These are phyloP conservation scores for Glyptemys insculpta DNA, from an alignment of 2,797 vertebrate species.

Conservation along the genomic window DNA sequence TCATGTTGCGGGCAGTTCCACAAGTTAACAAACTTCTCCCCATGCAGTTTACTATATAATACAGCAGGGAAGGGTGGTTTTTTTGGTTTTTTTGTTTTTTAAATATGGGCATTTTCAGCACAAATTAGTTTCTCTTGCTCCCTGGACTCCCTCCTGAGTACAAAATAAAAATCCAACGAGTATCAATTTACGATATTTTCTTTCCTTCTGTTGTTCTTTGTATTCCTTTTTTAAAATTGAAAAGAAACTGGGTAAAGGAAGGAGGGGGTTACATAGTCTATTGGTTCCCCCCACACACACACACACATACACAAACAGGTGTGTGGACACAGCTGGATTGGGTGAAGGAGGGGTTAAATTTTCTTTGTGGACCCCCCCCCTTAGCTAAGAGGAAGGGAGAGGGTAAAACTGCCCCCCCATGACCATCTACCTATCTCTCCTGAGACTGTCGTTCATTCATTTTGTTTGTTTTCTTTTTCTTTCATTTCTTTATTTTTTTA, in stretches of 20 bases:
- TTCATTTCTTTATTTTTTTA: not conserved
- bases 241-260: not conserved
- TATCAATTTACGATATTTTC: not conserved
- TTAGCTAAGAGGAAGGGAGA: not conserved
- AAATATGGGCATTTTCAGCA: too few relatives aligned
- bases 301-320: not conserved
- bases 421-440: slow-evolving; percentile 45
- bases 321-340: slow-evolving; percentile 66
- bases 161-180: not conserved
- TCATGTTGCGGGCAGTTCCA: not conserved
- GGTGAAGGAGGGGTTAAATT: slow-evolving; percentile 1
- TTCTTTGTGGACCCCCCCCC: not conserved
- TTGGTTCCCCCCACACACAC: not conserved
- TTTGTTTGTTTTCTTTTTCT: not conserved
- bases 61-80: not conserved
- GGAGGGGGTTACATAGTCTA: not conserved
- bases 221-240: not conserved
- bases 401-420: slow-evolving; percentile 33
- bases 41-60: not conserved
- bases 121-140: not conserved
- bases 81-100: not conserved
- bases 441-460: not conserved
- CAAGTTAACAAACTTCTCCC: not conserved
- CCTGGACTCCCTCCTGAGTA: not conserved
- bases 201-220: not conserved